Percentiles rank a stretch among this genome's conserved stretches.
Conservation (phyloP, 2,113 vertebrate genomes). For the Axis porcinus region DNA sequence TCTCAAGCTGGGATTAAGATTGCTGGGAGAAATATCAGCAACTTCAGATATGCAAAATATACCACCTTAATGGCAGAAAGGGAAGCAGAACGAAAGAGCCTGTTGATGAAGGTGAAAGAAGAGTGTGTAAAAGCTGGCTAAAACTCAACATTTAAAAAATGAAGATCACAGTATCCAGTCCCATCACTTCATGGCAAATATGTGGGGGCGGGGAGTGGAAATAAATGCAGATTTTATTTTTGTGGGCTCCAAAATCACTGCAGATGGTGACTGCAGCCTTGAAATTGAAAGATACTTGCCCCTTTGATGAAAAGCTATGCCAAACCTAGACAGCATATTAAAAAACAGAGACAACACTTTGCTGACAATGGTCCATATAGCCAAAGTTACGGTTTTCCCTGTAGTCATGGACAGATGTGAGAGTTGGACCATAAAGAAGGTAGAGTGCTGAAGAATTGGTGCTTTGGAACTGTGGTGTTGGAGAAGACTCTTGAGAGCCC, state of each 20-base stretch:
- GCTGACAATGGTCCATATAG: background rate
- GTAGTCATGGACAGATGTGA: background rate
- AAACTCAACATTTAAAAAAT: background rate
- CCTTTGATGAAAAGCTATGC: background rate
- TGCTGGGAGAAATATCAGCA: background rate
- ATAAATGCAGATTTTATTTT: background rate
- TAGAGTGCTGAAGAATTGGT: background rate
- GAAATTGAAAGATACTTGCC: background rate
- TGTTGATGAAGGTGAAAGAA: background rate
- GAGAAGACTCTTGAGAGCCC: background rate
- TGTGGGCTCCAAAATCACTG: background rate
- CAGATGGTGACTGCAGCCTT: background rate
- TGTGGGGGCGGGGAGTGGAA: background rate
- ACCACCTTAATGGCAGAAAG: background rate
- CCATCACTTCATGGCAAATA: background rate
- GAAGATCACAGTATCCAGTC: background rate
- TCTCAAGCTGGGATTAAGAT: background rate
- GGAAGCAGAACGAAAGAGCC: background rate
- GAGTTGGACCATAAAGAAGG: background rate
- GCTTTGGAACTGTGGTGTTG: background rate
- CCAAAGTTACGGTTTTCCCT: background rate
- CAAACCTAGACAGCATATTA: background rate
- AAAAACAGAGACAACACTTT: background rate
- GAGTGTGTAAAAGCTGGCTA: background rate
- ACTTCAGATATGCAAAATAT: background rate